Conservation (phyloP, 2,113 vertebrate genomes). For the Hipposideros armiger region DNA sequence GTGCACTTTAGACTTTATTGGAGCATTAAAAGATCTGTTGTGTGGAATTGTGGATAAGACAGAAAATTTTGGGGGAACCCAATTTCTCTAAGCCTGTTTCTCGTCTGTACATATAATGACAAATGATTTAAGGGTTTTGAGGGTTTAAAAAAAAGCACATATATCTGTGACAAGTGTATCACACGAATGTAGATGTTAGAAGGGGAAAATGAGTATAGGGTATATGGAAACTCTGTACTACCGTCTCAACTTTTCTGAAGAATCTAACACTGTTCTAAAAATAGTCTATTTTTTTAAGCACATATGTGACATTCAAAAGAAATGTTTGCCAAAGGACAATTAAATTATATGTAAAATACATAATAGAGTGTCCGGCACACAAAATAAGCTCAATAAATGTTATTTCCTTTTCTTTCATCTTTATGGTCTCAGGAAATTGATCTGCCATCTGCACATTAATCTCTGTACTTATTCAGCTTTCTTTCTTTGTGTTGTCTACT, state of each 20-base stretch:
- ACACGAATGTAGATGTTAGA: neutral
- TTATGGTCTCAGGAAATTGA: constrained; percentile 48
- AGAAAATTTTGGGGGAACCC: neutral
- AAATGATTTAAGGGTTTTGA: neutral
- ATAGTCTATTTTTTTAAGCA: neutral
- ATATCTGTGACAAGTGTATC: neutral
- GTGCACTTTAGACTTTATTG: neutral
- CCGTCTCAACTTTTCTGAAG: neutral
- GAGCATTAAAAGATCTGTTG: neutral
- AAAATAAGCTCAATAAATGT: neutral
- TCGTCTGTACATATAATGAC: neutral
- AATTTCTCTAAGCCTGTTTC: neutral
- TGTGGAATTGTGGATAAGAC: neutral
- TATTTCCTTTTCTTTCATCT: constrained; percentile 20
- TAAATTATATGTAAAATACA: neutral
- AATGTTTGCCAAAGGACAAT: neutral
- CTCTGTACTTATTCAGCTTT: constrained; percentile 32
- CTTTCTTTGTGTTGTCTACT: constrained; percentile 17
- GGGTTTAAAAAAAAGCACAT: neutral
- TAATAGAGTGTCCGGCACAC: neutral
- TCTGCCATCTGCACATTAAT: constrained; percentile 24
- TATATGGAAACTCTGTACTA: neutral
- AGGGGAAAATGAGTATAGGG: neutral
- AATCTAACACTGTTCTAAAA: neutral
- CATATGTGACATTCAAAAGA: constrained; percentile 30